These are phyloP conservation scores for Hyposoter didymator DNA, from an alignment of 2,888 invertebrate species.

Conservation along the genomic window DNA sequence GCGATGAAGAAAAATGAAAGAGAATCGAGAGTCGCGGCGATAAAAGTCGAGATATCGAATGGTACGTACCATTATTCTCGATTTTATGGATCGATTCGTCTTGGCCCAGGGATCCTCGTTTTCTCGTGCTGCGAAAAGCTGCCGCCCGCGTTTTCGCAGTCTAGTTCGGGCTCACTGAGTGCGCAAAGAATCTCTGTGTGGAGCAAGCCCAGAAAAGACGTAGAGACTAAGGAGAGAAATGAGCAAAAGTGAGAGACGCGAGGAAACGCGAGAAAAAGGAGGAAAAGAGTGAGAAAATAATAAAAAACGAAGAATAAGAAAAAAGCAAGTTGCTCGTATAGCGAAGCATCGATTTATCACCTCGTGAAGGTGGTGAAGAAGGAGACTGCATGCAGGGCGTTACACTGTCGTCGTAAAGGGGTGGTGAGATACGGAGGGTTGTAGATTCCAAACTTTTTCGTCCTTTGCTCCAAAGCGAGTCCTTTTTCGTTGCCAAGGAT, in stretches of 20 bases:
- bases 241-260: neutral
- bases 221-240: constrained; percentile 11
- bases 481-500: constrained; percentile 17
- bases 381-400: constrained; percentile 63
- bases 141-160: neutral
- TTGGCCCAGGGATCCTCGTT: constrained; percentile 47
- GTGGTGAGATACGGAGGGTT: constrained; percentile 61
- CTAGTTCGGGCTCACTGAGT: constrained; percentile 62
- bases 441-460: constrained; percentile 68
- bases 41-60: constrained; percentile 60
- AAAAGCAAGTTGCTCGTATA: neutral
- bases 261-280: neutral
- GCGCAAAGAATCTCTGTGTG: constrained; percentile 49
- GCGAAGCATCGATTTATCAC: constrained; percentile 70
- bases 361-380: constrained; percentile 51
- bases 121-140: constrained; percentile 29
- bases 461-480: constrained; percentile 16
- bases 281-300: neutral
- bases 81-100: constrained; percentile 67
- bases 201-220: constrained; percentile 15
- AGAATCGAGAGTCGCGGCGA: constrained; percentile 38
- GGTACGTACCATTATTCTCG: constrained; percentile 60
- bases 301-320: neutral
- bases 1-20: neutral
- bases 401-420: constrained; percentile 62